Percentiles rank a stretch among this genome's conserved stretches.
Conservation (phyloP, 1,140 invertebrate species). For the Drosophila ficusphila region DNA sequence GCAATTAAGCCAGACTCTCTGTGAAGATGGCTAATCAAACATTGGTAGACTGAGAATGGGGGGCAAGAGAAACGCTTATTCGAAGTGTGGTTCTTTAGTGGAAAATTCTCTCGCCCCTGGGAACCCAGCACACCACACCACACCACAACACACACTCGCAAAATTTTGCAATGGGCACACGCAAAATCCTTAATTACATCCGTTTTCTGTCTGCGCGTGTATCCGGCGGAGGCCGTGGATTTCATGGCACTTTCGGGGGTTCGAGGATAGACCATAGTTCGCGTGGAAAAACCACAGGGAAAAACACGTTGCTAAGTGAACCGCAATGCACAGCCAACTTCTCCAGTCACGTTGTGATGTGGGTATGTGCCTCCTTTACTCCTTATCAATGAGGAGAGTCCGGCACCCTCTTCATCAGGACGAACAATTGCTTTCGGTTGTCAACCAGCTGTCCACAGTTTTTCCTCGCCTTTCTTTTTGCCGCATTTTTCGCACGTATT, state of each 20-base stretch:
- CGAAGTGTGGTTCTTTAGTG: conserved; percentile 34
- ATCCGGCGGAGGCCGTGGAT: conserved; percentile 48
- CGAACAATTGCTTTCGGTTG: conserved; percentile 71
- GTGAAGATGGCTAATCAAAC: conserved; percentile 54
- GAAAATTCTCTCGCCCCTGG: conserved; percentile 34
- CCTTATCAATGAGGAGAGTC: conserved; percentile 18
- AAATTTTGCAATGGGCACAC: conserved; percentile 65
- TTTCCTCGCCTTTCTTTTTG: conserved; percentile 58
- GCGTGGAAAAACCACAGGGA: conserved; percentile 62
- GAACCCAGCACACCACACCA: conserved; percentile 8
- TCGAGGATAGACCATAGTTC: conserved; percentile 33
- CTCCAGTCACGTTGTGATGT: conserved; percentile 64
- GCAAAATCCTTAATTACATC: conserved; percentile 81
- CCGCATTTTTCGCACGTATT: conserved; percentile 75
- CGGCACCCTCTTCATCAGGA: conserved; percentile 28
- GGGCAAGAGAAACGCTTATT: conserved; percentile 35
- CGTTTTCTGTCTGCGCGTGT: conserved; percentile 71
- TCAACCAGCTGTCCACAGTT: conserved; percentile 77
- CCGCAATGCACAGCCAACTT: conserved; percentile 56
- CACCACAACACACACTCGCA: conserved; percentile 20
- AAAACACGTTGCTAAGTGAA: conserved; percentile 73
- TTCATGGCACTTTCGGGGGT: conserved; percentile 16
- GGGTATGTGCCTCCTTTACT: conserved; percentile 25
- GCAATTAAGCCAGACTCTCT: conserved; percentile 45
- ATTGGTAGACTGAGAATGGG: conserved; percentile 30